A percentile compares a stretch with the other conserved stretches of the same genome.
These are phyloP conservation scores for Coilia nasus DNA, from an alignment of 2,797 vertebrate genomes.

Conservation along the genomic window DNA sequence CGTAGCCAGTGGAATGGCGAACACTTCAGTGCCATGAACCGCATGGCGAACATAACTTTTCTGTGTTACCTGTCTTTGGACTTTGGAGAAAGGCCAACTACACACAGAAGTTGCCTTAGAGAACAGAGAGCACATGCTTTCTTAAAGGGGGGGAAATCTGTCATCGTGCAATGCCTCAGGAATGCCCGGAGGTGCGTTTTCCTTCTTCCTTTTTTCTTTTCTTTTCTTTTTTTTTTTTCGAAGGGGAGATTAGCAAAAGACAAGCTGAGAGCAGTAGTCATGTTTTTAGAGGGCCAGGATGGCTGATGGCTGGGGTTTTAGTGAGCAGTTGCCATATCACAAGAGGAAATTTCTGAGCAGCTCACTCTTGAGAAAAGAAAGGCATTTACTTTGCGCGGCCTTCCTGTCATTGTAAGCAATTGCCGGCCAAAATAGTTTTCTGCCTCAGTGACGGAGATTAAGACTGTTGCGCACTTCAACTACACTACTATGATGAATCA, in stretches of 20 bases:
- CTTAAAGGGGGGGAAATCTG: background rate
- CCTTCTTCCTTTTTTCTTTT: too few relatives aligned
- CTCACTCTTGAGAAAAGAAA: constrained; percentile 56
- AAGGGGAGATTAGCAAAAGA: constrained; percentile 25
- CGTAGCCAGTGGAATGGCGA: background rate
- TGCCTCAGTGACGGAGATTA: constrained; percentile 45
- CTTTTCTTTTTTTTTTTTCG: constrained; percentile 7
- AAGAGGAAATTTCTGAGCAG: constrained; percentile 61
- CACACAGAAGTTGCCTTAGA: background rate
- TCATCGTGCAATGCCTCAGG: constrained; percentile 18
- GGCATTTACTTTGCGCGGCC: constrained; percentile 47
- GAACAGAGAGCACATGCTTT: background rate
- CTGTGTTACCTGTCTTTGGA: background rate
- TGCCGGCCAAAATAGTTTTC: constrained; percentile 40
- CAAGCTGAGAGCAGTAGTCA: constrained; percentile 2
- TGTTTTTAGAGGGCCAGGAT: constrained; percentile 38
- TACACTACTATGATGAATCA: background rate
- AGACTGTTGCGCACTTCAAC: constrained; percentile 15
- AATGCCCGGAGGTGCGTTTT: constrained; percentile 41
- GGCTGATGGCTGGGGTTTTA: constrained; percentile 43
- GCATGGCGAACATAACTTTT: background rate
- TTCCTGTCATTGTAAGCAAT: constrained; percentile 79
- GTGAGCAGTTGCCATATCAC: background rate
- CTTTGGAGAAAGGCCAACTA: background rate
- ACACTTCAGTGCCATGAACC: background rate